Evolutionary conservation across 1,140 invertebrate species (phyloP).

Genomic region (Brachionus paranguensis): DNA sequence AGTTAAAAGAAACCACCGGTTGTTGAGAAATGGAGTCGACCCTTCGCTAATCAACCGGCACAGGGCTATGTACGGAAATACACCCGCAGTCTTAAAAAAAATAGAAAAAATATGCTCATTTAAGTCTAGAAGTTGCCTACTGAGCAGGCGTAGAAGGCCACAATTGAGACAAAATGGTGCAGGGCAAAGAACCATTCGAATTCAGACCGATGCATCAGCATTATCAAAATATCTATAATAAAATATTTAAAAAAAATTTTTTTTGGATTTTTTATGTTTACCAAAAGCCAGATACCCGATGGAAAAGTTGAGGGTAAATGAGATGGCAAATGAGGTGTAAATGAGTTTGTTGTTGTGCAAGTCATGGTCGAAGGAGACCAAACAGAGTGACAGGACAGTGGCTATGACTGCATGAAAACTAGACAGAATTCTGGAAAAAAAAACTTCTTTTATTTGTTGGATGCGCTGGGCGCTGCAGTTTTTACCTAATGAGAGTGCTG

Average conservation of each 20-base stretch:
- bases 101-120: not conserved
- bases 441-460: not conserved
- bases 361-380: slow-evolving; percentile 15
- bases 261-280: not conserved
- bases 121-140: not conserved
- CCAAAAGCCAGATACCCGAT: slow-evolving; percentile 35
- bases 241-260: not conserved
- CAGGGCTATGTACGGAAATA: slow-evolving; percentile 28
- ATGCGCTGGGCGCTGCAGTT: not conserved
- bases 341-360: slow-evolving; percentile 12
- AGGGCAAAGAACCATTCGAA: slow-evolving; percentile 30
- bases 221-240: not conserved
- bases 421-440: not conserved
- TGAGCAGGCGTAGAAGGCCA: slow-evolving; percentile 15
- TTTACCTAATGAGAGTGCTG: slow-evolving; percentile 24
- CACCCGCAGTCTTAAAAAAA: slow-evolving; percentile 30
- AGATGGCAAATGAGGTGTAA: slow-evolving; percentile 32
- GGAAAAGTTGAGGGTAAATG: slow-evolving; percentile 30
- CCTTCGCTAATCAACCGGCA: slow-evolving; percentile 15
- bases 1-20: slow-evolving; percentile 10
- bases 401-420: slow-evolving; percentile 9
- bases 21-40: slow-evolving; percentile 12
- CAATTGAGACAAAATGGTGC: slow-evolving; percentile 35
- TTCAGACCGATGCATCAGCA: slow-evolving; percentile 14
- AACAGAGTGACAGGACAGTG: not conserved